Evolutionary conservation across 2,888 invertebrate species (phyloP), one percentile per base, ranked within the genome.

Genomic region (Rhorus exstirpatorius): DNA sequence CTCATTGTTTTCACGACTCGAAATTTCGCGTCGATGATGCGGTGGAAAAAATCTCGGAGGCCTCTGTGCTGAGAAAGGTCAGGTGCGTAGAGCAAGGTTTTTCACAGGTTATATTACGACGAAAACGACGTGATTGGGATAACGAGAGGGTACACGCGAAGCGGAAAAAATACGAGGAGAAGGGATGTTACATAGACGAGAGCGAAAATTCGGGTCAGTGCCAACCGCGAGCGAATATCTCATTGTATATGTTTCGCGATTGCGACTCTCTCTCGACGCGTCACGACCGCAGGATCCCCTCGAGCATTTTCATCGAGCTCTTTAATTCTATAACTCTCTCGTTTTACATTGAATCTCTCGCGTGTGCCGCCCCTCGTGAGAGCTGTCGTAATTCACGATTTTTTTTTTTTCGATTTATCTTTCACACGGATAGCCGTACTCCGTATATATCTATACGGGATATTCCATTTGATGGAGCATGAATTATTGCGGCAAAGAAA

Each of bases 191-290:
- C n/a, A n/a, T 31, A 31, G 67, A 51, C 24, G 44, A 67, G 61
- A 75, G 55, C 61, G 78, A 86, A 87, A 88, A 88, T 89, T 94
- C 93, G 58, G 94, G 94, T 93, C 94, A 94, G 91, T 88, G 89
- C 87, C 88, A 86, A 83, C 84, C 70, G 84, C 70, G 68, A 85
- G 85, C 84, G 85, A 74, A 67, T 79, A 86, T 86, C 85, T 85
- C 84, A 84, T 84, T 85, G 88, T 82, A 68, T 81, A 83, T 67
- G 68, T 74, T 74, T 82, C 79, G 79, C 79, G 81, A 58, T 44
- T 75, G 80, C 79, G 44, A 79, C 80, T 79, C 82, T 78, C 86
- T 72, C 81, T 79, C 78, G n/a, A 60, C 46, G 75, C 53, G 61
- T 55, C 55, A 38, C 41, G 38, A 55, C 65, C 17, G 17, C 55